Conservation (phyloP, 2,888 invertebrate species). For the Lasioglossum vierecki region DNA sequence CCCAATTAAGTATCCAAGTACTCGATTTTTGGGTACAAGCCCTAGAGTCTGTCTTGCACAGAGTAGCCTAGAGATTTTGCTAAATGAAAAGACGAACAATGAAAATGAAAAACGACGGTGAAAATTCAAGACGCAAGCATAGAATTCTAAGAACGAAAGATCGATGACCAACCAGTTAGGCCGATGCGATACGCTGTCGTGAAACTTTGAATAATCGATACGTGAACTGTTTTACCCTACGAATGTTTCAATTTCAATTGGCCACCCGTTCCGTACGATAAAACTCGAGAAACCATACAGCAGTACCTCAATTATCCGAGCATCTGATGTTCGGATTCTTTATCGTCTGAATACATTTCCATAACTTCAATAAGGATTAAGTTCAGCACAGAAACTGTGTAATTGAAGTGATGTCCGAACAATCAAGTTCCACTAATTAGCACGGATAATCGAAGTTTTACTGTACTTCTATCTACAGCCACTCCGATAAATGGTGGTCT, state of each 20-base stretch:
- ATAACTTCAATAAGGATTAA: too few relatives aligned
- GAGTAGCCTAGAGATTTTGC: not conserved
- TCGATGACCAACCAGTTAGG: constrained; percentile 33
- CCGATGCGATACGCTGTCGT: constrained; percentile 21
- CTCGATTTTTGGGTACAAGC: not conserved
- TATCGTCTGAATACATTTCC: too few relatives aligned
- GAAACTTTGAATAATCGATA: constrained; percentile 37
- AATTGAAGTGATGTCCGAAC: too few relatives aligned
- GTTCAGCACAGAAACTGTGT: too few relatives aligned
- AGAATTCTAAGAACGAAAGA: constrained; percentile 11
- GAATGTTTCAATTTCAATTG: constrained; percentile 45
- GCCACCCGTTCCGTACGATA: constrained; percentile 39
- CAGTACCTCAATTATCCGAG: too few relatives aligned
- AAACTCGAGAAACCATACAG: constrained; percentile 23
- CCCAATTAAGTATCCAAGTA: not conserved
- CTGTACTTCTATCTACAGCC: not conserved
- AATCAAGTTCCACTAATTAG: too few relatives aligned
- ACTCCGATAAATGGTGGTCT: not conserved
- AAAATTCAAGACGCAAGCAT: not conserved
- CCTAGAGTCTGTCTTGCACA: not conserved
- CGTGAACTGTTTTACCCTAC: constrained; percentile 27
- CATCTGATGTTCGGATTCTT: too few relatives aligned
- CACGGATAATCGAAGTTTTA: too few relatives aligned
- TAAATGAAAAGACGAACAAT: not conserved
- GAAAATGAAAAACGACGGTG: not conserved